Evolutionary conservation across 2,797 vertebrate genomes (phyloP).

Genomic region (Monodelphis domestica): DNA sequence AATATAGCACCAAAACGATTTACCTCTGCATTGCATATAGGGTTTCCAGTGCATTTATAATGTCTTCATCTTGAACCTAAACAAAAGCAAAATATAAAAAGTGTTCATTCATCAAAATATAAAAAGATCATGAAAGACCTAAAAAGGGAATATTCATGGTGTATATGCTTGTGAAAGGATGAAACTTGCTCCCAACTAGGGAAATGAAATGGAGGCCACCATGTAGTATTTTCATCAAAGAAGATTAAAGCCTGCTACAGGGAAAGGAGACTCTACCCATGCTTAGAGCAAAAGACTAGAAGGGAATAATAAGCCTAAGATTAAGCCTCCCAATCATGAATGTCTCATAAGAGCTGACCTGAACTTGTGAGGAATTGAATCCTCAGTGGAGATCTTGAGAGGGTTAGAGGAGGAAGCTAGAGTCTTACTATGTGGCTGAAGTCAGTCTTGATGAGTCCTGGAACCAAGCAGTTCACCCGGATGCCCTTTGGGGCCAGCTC

Average conservation of each 20-base stretch:
- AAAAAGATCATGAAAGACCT: background rate
- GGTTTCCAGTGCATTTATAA: background rate
- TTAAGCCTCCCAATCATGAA: background rate
- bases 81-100: conserved; percentile 22
- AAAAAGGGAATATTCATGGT: background rate
- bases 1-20: background rate
- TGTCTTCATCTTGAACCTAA: background rate
- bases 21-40: background rate
- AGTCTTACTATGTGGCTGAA: conserved; percentile 86
- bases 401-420: background rate
- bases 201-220: background rate
- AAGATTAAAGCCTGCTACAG: background rate
- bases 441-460: conserved; percentile 89
- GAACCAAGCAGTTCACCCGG: conserved; percentile 90
- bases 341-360: background rate
- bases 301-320: background rate
- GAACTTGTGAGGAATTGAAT: background rate
- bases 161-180: background rate
- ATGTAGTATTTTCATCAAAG: background rate
- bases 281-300: background rate
- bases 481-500: conserved; percentile 88
- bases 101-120: too few relatives aligned
- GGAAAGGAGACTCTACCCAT: background rate
- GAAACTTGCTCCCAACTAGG: background rate
- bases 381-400: background rate